Conservation (phyloP, 2,113 vertebrate genomes). For the Carassius carassius region DNA sequence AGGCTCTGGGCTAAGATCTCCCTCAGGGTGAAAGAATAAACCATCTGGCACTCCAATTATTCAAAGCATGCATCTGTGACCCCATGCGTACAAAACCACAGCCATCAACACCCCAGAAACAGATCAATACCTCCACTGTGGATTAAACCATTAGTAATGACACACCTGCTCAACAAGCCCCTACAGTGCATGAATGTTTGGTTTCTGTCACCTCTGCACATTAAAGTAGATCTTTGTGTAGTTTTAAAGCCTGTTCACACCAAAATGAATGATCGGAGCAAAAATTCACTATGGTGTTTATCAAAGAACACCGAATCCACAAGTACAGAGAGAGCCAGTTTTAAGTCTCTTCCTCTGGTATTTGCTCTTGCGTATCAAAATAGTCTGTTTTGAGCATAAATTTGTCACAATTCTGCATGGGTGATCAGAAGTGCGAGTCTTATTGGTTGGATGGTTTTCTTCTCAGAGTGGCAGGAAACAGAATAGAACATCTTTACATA, state of each 20-base stretch:
- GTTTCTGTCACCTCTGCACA: not conserved
- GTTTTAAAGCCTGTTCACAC: not conserved
- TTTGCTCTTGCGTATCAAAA: not conserved
- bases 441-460: not conserved
- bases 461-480: not conserved
- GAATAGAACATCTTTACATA: not conserved
- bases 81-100: conserved; percentile 17
- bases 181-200: conserved; percentile 26
- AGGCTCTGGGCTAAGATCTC: conserved; percentile 13
- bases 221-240: not conserved
- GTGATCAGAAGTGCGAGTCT: not conserved
- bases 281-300: too few species aligned
- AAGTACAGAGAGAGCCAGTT: not conserved
- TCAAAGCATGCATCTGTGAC: conserved; percentile 13
- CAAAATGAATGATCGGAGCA: not conserved
- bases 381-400: not conserved
- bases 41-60: conserved; percentile 3
- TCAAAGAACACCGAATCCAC: not conserved
- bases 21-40: conserved; percentile 5
- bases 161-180: conserved; percentile 40
- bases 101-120: conserved; percentile 35
- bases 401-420: not conserved
- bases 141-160: conserved; percentile 32
- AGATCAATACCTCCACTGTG: conserved; percentile 54
- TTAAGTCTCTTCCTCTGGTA: not conserved